Evolutionary conservation across 2,888 invertebrate genomes (phyloP).

Genomic region (Sinopyrophorus schimmeli): DNA sequence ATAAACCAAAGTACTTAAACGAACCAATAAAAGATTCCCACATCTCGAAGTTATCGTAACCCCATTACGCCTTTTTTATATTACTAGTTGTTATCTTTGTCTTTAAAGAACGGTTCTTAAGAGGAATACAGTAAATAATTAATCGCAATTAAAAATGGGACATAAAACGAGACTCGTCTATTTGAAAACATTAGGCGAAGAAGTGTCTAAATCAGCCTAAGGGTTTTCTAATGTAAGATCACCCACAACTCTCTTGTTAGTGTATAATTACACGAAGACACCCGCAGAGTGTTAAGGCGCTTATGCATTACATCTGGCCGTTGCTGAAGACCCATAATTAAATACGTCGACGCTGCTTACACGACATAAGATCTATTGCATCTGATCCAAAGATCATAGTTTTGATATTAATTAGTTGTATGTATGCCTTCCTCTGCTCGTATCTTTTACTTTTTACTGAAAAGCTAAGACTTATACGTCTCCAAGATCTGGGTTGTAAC

Average conservation of each 20-base stretch:
- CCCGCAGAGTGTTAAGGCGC: constrained; percentile 25
- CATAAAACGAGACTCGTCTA: too few relatives aligned
- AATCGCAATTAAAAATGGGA: too few relatives aligned
- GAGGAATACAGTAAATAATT: too few relatives aligned
- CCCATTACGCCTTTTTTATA: too few relatives aligned
- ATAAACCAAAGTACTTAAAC: too few relatives aligned
- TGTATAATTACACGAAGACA: constrained; percentile 27
- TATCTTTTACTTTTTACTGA: constrained; percentile 6
- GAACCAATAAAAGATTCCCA: too few relatives aligned
- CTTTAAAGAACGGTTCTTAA: too few relatives aligned
- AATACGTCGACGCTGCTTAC: constrained; percentile 24
- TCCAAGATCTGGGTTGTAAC: too few relatives aligned
- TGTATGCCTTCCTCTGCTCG: constrained; percentile 11
- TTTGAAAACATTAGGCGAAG: constrained; percentile 5
- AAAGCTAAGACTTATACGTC: constrained; percentile 5
- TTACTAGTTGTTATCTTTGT: too few relatives aligned
- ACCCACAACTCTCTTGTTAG: constrained; percentile 28
- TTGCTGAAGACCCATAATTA: constrained; percentile 26
- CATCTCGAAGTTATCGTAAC: too few relatives aligned
- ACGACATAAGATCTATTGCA: constrained; percentile 28
- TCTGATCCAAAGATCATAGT: constrained; percentile 17
- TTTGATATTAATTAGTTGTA: constrained; percentile 26
- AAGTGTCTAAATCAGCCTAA: constrained; percentile 17
- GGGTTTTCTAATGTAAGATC: constrained; percentile 8
- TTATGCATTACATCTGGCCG: constrained; percentile 29